phyloP scores from a whole-genome alignment of 2,113 vertebrate genomes.

The Pomatostomus ruficeps region DNA sequence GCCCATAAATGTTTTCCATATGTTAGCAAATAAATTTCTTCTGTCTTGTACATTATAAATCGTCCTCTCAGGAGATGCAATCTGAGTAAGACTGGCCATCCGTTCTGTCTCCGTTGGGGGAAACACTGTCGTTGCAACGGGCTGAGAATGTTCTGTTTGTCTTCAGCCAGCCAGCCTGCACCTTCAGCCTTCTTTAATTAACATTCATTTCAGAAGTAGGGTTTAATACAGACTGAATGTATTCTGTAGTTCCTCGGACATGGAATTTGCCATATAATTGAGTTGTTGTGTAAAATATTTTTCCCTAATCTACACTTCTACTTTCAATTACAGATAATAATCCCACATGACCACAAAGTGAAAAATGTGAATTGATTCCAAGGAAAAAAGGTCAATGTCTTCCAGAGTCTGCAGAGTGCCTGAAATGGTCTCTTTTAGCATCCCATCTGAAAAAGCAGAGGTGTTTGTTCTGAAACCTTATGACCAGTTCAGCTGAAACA shows the following conservation, averaged over 20 bases:
- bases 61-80: constrained; percentile 44
- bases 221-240: background rate
- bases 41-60: constrained; percentile 44
- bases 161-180: background rate
- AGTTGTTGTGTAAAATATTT: background rate
- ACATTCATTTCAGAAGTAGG: background rate
- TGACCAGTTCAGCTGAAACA: background rate
- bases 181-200: constrained; percentile 39
- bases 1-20: constrained; percentile 61
- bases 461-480: background rate
- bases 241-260: background rate
- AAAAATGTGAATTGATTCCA: constrained; percentile 42
- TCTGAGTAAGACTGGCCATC: constrained; percentile 51
- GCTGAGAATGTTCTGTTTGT: constrained; percentile 36
- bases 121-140: background rate
- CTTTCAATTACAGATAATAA: constrained; percentile 40
- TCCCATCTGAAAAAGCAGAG: constrained; percentile 1
- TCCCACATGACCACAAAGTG: background rate
- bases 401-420: constrained; percentile 17
- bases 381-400: constrained; percentile 38
- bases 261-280: background rate
- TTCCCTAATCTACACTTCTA: constrained; percentile 12
- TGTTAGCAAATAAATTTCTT: constrained; percentile 61
- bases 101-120: background rate
- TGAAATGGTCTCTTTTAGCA: constrained; percentile 18